These are phyloP conservation scores for Delia radicum DNA, from an alignment of 1,140 invertebrate species.

Conservation along the genomic window DNA sequence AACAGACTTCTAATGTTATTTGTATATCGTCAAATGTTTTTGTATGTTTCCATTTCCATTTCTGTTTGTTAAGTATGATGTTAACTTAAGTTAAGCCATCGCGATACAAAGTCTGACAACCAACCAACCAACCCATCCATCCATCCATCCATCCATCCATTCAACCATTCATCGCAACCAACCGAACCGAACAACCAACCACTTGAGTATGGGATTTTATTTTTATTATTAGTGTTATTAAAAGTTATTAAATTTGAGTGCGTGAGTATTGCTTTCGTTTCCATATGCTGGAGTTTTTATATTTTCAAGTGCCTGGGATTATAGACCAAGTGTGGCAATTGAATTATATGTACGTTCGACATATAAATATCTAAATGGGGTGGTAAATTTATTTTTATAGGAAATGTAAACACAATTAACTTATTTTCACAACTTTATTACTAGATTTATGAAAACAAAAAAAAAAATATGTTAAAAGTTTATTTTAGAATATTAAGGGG, in stretches of 20 bases:
- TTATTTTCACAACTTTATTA: slow-evolving; percentile 18
- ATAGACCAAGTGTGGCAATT: slow-evolving; percentile 15
- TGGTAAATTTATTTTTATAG: not conserved
- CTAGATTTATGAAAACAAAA: not conserved
- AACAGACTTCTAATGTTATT: not conserved
- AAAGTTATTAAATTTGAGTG: slow-evolving; percentile 32
- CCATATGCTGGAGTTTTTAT: not conserved
- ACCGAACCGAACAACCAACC: not conserved
- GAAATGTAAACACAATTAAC: slow-evolving; percentile 20
- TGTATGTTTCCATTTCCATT: not conserved
- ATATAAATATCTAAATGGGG: too few species aligned
- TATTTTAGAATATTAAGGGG: too few species aligned
- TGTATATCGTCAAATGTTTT: not conserved
- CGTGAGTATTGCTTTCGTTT: slow-evolving; percentile 4
- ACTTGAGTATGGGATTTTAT: slow-evolving; percentile 27
- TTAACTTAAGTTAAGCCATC: not conserved
- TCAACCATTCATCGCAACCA: not conserved
- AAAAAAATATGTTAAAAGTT: too few species aligned
- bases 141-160: slow-evolving; percentile 10
- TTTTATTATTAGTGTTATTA: slow-evolving; percentile 31
- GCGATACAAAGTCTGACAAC: not conserved
- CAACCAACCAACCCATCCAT: not conserved
- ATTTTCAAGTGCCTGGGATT: slow-evolving; percentile 10
- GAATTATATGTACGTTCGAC: not conserved
- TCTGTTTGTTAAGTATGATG: not conserved